Conservation (phyloP, 2,797 vertebrate species). For the Urocyon cinereoargenteus region DNA sequence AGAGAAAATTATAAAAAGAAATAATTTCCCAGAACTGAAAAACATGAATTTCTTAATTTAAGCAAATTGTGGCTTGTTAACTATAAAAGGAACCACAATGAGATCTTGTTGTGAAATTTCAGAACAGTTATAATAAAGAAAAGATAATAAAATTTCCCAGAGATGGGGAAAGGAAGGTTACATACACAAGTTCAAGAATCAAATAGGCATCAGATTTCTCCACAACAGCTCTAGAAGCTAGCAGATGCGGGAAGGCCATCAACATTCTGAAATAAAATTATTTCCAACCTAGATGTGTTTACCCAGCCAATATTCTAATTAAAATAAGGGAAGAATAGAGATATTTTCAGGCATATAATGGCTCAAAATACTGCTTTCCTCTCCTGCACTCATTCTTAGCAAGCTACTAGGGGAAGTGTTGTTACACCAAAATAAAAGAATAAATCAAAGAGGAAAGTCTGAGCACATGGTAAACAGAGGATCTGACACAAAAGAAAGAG, state of each 20-base stretch:
- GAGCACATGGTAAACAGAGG: not conserved
- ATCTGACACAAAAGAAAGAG: not conserved
- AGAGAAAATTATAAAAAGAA: not conserved
- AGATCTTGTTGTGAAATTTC: not conserved
- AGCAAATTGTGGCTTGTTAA: not conserved
- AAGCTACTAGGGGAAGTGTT: not conserved
- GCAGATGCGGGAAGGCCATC: not conserved
- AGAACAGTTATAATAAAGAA: not conserved
- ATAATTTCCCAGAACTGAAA: conserved; percentile 8
- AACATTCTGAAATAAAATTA: not conserved
- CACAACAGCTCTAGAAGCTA: not conserved
- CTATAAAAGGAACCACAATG: conserved; percentile 24
- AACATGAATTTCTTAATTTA: conserved; percentile 14
- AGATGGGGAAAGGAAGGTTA: not conserved
- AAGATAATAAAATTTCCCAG: not conserved
- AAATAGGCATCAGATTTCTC: not conserved
- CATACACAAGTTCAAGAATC: not conserved
- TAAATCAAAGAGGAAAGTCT: not conserved
- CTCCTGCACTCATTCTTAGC: not conserved
- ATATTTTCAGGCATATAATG: not conserved
- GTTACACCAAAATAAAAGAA: not conserved
- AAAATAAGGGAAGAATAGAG: not conserved
- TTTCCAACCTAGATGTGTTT: not conserved
- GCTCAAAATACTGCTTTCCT: not conserved
- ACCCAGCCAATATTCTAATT: not conserved